Evolutionary conservation across 2,888 invertebrate genomes (phyloP).

Genomic region (Philhelius pedissequus): DNA sequence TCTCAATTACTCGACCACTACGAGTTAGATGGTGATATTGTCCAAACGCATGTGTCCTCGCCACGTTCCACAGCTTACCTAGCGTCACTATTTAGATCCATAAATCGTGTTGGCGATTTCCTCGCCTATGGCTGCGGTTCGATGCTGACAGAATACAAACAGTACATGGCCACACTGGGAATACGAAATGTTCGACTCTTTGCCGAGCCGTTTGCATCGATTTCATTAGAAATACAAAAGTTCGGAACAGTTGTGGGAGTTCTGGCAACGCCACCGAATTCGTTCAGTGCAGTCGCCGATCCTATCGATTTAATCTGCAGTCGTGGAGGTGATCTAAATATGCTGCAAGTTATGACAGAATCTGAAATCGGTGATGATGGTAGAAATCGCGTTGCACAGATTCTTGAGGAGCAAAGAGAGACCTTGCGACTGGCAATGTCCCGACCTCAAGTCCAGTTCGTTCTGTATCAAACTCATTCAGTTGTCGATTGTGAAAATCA

Average conservation of each 20-base stretch:
- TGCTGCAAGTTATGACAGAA: conserved; percentile 87
- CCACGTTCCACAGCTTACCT: conserved; percentile 89
- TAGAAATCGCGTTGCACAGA: conserved; percentile 82
- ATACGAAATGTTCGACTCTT: conserved; percentile 81
- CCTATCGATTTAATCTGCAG: conserved; percentile 90
- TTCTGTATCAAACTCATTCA: conserved; percentile 90
- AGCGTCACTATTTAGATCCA: conserved; percentile 83
- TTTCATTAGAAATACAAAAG: conserved; percentile 80
- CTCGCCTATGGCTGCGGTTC: conserved; percentile 83
- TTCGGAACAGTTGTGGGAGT: conserved; percentile 83
- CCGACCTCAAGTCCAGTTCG: conserved; percentile 89
- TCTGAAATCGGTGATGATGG: conserved; percentile 83
- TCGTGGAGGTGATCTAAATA: conserved; percentile 87
- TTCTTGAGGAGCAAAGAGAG: conserved; percentile 87
- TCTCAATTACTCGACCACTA: conserved; percentile 83
- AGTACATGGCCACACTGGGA: conserved; percentile 85
- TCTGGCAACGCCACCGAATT: conserved; percentile 89
- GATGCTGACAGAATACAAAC: conserved; percentile 82
- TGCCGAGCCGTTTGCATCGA: conserved; percentile 80
- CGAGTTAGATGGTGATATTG: conserved; percentile 85
- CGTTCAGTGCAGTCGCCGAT: conserved; percentile 88
- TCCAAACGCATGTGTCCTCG: conserved; percentile 89
- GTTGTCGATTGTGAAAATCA: conserved; percentile 87
- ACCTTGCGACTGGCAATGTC: conserved; percentile 88
- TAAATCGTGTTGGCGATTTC: conserved; percentile 82